phyloP scores from a whole-genome alignment of 2,888 invertebrate species.

The Stegana nigrithorax region DNA sequence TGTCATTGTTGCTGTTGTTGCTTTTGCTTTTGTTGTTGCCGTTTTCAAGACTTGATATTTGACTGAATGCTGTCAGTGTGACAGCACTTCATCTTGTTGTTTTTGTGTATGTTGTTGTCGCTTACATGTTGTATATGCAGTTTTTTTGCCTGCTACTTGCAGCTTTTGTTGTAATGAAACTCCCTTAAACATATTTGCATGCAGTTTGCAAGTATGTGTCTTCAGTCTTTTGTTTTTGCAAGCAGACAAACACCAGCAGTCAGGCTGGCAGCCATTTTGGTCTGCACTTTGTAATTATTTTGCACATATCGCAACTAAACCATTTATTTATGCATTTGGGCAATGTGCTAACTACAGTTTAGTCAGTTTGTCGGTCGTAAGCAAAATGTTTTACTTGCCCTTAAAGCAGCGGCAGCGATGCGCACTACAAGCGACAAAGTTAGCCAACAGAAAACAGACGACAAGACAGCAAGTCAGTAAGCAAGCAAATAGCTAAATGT shows the following conservation, averaged over 20 bases:
- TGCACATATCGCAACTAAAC: background rate
- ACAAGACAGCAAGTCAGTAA: too few species aligned
- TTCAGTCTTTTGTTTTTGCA: constrained; percentile 16
- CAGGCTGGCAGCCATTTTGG: background rate
- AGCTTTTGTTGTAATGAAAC: background rate
- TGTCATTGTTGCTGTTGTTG: constrained; percentile 25
- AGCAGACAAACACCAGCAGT: background rate
- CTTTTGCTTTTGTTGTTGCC: constrained; percentile 29
- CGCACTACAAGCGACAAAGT: background rate
- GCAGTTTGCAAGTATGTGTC: constrained; percentile 37
- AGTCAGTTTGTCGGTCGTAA: constrained; percentile 5
- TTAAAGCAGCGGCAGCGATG: background rate
- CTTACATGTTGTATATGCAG: background rate
- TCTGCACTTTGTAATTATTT: background rate
- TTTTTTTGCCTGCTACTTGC: background rate
- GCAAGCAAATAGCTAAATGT: constrained; percentile 50
- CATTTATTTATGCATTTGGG: too few species aligned
- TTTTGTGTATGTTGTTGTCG: background rate
- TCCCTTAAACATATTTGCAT: background rate
- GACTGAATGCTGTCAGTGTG: background rate
- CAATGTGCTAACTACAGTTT: constrained; percentile 8
- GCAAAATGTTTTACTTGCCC: constrained; percentile 4
- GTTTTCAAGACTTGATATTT: too few species aligned
- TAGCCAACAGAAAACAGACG: constrained; percentile 38
- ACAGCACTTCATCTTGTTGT: background rate